Base-by-base conservation (phyloP, 2,888 invertebrate species). In the Hirtodrosophila alboralis region DNA sequence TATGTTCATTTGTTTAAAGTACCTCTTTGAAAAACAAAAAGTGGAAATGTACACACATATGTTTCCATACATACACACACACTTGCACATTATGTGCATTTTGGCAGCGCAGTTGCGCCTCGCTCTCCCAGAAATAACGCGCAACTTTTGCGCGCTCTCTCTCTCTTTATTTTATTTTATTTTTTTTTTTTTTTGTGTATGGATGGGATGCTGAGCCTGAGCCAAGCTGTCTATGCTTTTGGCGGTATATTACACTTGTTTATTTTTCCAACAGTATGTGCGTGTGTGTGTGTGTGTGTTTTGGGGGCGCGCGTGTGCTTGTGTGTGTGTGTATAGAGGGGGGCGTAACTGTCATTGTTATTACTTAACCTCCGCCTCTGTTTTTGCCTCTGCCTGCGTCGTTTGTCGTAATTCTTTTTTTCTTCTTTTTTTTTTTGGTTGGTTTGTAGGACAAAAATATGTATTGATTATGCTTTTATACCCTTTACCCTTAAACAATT, bases 371-470 rank as follows among this genome's bases (percentile, higher is more conserved):
- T 59, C 38, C 43, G 31, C 27, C 26, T 36, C 34, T 18, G 34
- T 10, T 21, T 26, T 14, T 31, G 12, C 10, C 28, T 27, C 36
- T 52, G 52, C 21, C 38, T 44, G 34, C 41, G 26, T 51, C 48
- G 66, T 57, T 23, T 53, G 47, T 51, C 47, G 51, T 76, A 64
- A 74, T 74, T 72, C 49, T 40, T 73, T 73, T 69, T 57, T 61
- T 64, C 52, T 57, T 31, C 38, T 16, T 37, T 37, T 36, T 31
- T 57, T 70, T 73, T 84, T 86, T 70, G 58, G 70, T 66, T 71
- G 74, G 80, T 83, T 88, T 75, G 74, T 88, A 84, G 86, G 88
- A 74, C 87, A 87, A 86, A 87, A 78, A 83, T 87, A 64, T 86
- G 85, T 86, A 86, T 88, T 74, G 86, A 88, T 86, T 84, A 86